Conservation (phyloP, 2,113 vertebrate species). For the Charadrius vociferus region DNA sequence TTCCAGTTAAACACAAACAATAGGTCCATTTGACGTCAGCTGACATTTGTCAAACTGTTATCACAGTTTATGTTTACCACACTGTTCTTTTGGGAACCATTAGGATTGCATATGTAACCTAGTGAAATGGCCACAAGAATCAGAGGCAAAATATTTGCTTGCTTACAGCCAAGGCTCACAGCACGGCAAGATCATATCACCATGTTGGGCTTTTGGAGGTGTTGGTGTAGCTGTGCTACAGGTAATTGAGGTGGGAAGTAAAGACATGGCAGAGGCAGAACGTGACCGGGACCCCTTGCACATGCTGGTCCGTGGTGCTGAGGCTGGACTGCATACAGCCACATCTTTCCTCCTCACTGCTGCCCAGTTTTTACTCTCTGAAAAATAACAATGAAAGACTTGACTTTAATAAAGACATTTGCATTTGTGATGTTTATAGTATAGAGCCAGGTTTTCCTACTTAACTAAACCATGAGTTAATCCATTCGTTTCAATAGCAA, state of each 20-base stretch:
- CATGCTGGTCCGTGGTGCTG: not conserved
- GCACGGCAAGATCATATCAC: not conserved
- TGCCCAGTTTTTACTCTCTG: not conserved
- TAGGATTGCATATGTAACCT: not conserved
- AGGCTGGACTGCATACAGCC: not conserved
- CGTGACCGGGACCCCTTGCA: not conserved
- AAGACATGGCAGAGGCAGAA: not conserved
- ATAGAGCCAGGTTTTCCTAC: not conserved
- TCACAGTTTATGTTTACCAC: not conserved
- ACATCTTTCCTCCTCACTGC: not conserved
- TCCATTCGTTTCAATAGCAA: not conserved
- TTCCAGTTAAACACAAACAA: conserved; percentile 1
- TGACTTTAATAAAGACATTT: not conserved
- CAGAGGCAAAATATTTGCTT: not conserved
- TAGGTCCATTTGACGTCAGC: not conserved
- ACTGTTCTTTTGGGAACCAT: not conserved
- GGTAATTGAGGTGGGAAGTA: not conserved
- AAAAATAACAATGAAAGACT: not conserved
- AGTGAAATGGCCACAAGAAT: not conserved
- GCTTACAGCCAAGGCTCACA: not conserved
- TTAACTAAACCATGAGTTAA: not conserved
- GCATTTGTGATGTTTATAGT: not conserved
- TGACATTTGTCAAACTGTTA: not conserved
- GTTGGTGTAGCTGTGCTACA: not conserved
- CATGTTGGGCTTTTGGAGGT: not conserved